Base-by-base conservation (phyloP, 2,113 vertebrate species). In the Gobio gobio region DNA sequence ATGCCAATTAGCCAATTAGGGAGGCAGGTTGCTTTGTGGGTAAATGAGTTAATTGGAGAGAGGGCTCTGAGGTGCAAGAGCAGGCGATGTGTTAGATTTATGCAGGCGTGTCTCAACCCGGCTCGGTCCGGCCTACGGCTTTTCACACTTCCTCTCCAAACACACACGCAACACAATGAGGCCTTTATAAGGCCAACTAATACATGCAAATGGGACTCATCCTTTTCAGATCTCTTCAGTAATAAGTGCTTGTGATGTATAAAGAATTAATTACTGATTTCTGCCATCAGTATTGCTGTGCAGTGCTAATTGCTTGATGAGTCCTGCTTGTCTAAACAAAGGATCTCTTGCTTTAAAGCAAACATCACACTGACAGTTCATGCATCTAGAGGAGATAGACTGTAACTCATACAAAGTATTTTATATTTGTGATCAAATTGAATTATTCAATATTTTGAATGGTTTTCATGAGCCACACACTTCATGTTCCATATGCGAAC, bases 31-130 rank as follows among this genome's bases (percentile, higher is more conserved):
- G 93, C 88, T 93, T 92, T 91, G 92, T 93, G 89, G 92, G 90
- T 94, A 94, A 94, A 94, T 91, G 88, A 93, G 93, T 92, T 91
- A 93, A 93, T 94, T 92, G 93, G 87, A 91, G 87, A 91, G 86
- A 88, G 90, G 86, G 86, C 90, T 91, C 91, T 88, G 90, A 93
- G 92, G 93, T 93, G 86, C 70, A 83, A 49, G 91, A 85, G 70
- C 51, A 89, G 89, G 89, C 73, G 40, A 70, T 54, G 43, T 78
- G 59, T 73, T 76, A 94, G 91, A 91, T 91, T 93, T 94, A 92
- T 94, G 94, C 92, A 89, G 91, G 90, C 87, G 74, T 85, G 86
- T 85, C 58, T 47, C 58, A 74, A 76, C 47, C 86, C 51, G 59
- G 76, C 45, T 78, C 86, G 88, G 85, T 86, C 86, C 82, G 81